Conservation (phyloP, 2,888 invertebrate genomes). For the Sinotaia quadrata region DNA sequence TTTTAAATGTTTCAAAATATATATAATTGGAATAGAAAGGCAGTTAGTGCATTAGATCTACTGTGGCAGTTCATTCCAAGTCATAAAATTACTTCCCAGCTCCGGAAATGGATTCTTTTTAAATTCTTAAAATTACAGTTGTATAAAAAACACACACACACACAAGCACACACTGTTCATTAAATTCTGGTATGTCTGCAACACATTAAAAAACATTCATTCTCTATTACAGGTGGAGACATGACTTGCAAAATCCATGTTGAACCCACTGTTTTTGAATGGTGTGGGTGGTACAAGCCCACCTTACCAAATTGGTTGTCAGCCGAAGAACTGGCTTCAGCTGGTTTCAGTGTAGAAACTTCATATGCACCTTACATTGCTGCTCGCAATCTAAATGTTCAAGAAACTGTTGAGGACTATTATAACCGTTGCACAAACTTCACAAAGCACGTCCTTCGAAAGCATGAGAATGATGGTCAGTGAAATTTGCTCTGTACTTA, state of each 20-base stretch:
- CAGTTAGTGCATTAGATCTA: too few species aligned
- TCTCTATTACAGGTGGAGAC: conserved; percentile 37
- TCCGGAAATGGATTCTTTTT: too few species aligned
- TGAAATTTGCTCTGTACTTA: neutral
- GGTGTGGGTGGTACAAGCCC: conserved; percentile 86
- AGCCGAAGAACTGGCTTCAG: conserved; percentile 79
- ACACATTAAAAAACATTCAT: too few species aligned
- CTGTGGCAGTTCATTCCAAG: too few species aligned
- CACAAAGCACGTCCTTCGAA: conserved; percentile 76
- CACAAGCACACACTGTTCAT: too few species aligned
- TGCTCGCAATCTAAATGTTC: conserved; percentile 66
- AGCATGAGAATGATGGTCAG: conserved; percentile 74
- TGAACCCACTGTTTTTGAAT: conserved; percentile 95
- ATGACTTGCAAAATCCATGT: conserved; percentile 72
- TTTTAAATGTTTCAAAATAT: too few species aligned
- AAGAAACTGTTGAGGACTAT: conserved; percentile 80
- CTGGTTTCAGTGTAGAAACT: conserved; percentile 84
- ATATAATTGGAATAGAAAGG: too few species aligned
- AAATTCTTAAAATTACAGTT: too few species aligned
- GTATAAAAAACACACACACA: too few species aligned
- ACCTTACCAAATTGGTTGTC: conserved; percentile 64
- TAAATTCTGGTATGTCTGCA: too few species aligned
- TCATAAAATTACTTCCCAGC: too few species aligned
- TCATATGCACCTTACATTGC: conserved; percentile 78
- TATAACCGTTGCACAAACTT: conserved; percentile 79